phyloP scores from a whole-genome alignment of 2,113 vertebrate genomes.

The Archilochus colubris region DNA sequence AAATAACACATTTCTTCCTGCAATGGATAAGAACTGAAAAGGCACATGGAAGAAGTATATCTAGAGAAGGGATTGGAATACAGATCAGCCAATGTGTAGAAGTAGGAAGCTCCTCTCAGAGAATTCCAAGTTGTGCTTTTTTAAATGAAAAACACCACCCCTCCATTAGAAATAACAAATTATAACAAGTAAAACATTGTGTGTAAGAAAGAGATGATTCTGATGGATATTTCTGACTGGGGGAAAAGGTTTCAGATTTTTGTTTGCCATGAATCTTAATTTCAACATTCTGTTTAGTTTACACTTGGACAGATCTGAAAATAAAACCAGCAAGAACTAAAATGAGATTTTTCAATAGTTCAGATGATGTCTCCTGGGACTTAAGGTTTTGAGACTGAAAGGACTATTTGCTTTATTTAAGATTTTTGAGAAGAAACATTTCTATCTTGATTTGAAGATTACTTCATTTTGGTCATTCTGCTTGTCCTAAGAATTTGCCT shows the following conservation, averaged over 20 bases:
- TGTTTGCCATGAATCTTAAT: neutral
- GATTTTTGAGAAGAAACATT: neutral
- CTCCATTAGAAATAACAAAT: neutral
- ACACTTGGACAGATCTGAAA: neutral
- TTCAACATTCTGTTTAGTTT: neutral
- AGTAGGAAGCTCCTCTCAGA: neutral
- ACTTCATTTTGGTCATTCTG: neutral
- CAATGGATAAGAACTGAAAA: neutral
- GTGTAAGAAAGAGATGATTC: neutral
- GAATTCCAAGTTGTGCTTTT: neutral
- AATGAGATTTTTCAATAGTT: neutral
- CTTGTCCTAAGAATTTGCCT: neutral
- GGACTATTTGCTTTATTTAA: neutral
- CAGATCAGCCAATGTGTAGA: neutral
- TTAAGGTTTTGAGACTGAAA: neutral
- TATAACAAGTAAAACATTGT: neutral
- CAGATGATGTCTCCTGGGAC: neutral
- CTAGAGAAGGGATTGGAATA: neutral
- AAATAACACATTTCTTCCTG: neutral
- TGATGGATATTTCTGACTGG: neutral
- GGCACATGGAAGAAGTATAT: neutral
- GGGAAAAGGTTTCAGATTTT: neutral
- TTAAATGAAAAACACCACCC: neutral
- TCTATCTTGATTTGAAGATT: neutral
- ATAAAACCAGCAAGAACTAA: neutral